Base-by-base conservation (phyloP, 2,797 vertebrate genomes). In the Chloroceryle inda region DNA sequence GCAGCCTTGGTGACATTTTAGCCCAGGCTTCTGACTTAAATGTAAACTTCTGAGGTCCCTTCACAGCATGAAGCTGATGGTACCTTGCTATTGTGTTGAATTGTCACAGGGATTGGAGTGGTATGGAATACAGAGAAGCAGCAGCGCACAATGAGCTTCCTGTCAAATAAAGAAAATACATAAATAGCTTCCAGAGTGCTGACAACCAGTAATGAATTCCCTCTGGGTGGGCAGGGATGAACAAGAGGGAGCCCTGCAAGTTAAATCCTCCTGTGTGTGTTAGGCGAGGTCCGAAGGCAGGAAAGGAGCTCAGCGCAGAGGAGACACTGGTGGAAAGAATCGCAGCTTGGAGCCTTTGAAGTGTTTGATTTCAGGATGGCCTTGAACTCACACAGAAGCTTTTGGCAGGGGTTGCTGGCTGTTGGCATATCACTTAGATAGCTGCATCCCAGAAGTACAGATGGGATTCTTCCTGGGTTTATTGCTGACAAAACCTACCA, bases 231-330 rank as follows among this genome's bases (percentile, higher is more conserved):
- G 35, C 59, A 3, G 13, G 58, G 22, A 20, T 29, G 50, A 64
- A 61, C 63, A 55, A 22, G 8, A 9, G 37, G 37, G 10, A 22
- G 58, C 14, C 42, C 42, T 69, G 79, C 40, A 49, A 10, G 21
- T 23, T 9, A 3, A 47, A 50, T 55, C 35, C 55, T 85, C 5
- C 2, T 1, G 1, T 37, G 8, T 3, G 2, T 47, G 47, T 49
- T 24, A 55, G 42, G 74, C 13, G 6, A 35, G 42, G 44, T 44
- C 64, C 13, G 4, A 45, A 73, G 75, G 59, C 38, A 91, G 47
- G 38, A 79, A 50, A 47, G 8, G 7, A 55, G 31, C 59, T 76
- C 55, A 27, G 9, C 0, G 1, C 23, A 10, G 77, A 78, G 35
- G n/a, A 37, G 77, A 18, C 29, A 35, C 40, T 72, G 69, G 15